These are phyloP conservation scores for Drosophila tani DNA, from an alignment of 1,140 invertebrate species.

Conservation along the genomic window DNA sequence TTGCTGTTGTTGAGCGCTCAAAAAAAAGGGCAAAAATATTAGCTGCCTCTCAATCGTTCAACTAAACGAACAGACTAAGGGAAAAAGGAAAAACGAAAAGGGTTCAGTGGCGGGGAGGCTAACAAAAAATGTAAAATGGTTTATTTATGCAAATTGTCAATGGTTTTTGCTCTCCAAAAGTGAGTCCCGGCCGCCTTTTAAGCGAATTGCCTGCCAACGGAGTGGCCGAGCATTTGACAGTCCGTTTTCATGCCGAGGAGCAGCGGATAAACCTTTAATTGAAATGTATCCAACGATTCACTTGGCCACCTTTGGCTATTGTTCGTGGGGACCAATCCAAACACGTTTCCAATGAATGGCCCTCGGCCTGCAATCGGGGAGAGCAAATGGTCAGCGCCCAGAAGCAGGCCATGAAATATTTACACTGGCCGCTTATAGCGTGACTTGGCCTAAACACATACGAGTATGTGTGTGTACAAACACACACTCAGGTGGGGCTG, in stretches of 20 bases:
- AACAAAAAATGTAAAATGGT: constrained; percentile 45
- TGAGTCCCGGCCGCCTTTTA: constrained; percentile 19
- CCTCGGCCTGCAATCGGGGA: constrained; percentile 2
- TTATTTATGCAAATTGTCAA: constrained; percentile 62
- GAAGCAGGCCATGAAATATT: constrained; percentile 59
- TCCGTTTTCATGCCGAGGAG: constrained; percentile 4
- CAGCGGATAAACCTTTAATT: constrained; percentile 19
- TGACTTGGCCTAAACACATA: constrained; percentile 49
- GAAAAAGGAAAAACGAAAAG: constrained; percentile 29
- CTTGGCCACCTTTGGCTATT: constrained; percentile 13
- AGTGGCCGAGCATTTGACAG: constrained; percentile 37
- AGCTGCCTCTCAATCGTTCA: constrained; percentile 55
- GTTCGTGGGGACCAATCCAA: constrained; percentile 14
- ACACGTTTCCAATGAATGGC: constrained; percentile 13
- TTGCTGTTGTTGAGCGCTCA: constrained; percentile 7
- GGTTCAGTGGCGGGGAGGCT: constrained; percentile 17
- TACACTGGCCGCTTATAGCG: constrained; percentile 47
- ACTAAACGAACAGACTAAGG: constrained; percentile 7
- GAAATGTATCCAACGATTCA: constrained; percentile 30
- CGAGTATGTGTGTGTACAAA: background rate
- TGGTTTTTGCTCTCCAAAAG: constrained; percentile 44
- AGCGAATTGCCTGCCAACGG: constrained; percentile 40
- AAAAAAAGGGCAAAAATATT: constrained; percentile 56
- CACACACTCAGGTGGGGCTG: background rate
- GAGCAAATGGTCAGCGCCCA: constrained; percentile 30